phyloP scores from a whole-genome alignment of 2,113 vertebrate genomes.

The Muntiacus reevesi region DNA sequence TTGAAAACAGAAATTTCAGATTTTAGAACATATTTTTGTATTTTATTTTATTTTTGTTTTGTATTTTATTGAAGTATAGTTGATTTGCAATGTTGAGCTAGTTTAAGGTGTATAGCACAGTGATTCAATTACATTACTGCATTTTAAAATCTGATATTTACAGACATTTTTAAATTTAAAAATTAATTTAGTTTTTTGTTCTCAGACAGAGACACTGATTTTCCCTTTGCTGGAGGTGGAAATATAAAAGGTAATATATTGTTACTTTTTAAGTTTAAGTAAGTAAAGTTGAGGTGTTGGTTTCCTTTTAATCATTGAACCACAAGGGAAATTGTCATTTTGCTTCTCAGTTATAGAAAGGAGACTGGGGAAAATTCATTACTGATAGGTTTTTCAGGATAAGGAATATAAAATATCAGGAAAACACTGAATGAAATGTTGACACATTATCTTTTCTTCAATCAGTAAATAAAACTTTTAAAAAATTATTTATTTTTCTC shows the following conservation, averaged over 20 bases:
- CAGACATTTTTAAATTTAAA: neutral
- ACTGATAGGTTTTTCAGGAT: neutral
- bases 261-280: neutral
- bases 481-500: neutral
- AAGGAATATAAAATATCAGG: neutral
- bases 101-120: neutral
- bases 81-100: neutral
- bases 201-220: neutral
- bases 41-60: neutral
- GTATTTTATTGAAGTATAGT: neutral
- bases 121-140: neutral
- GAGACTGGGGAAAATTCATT: neutral
- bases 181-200: neutral
- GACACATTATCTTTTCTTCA: neutral
- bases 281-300: neutral
- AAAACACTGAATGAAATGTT: neutral
- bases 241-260: neutral
- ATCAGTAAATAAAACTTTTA: neutral
- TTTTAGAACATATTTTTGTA: neutral
- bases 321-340: neutral
- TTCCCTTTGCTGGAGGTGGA: neutral
- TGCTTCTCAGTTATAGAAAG: neutral
- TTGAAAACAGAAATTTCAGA: neutral
- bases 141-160: neutral
- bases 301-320: constrained; percentile 12